phyloP scores from a whole-genome alignment of 2,888 invertebrate genomes.

The Criorhina ranunculi region DNA sequence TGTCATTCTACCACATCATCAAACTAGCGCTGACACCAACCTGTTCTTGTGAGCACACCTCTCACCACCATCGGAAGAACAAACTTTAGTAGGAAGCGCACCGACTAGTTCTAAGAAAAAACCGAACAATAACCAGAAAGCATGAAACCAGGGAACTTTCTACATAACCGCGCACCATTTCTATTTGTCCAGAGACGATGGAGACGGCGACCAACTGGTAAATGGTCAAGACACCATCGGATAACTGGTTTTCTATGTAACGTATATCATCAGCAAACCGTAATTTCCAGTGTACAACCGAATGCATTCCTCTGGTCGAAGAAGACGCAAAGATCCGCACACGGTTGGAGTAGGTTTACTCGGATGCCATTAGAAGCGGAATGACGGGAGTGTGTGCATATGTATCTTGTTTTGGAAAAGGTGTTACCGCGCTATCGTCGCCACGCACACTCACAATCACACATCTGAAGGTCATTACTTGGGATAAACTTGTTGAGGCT shows the following conservation, averaged over 20 bases:
- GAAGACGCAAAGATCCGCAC: conserved; percentile 30
- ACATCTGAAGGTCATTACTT: conserved; percentile 73
- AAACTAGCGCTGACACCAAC: conserved; percentile 34
- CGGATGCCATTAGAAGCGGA: conserved; percentile 21
- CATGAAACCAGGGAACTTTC: conserved; percentile 58
- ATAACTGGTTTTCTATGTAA: conserved; percentile 61
- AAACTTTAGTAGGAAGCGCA: conserved; percentile 24
- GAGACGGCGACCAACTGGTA: conserved; percentile 12
- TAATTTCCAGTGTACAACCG: conserved; percentile 62
- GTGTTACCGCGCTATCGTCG: conserved; percentile 34
- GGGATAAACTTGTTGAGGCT: conserved; percentile 42
- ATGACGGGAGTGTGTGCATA: conserved; percentile 1
- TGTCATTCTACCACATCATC: conserved; percentile 57
- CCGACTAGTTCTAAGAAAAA: conserved; percentile 55
- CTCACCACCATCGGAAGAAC: conserved; percentile 25
- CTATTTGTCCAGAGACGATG: conserved; percentile 45
- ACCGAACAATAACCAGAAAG: conserved; percentile 57
- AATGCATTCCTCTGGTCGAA: conserved; percentile 52
- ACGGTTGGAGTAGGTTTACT: conserved; percentile 10
- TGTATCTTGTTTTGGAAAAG: conserved; percentile 48
- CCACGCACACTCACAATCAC: conserved; percentile 38
- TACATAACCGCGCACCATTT: conserved; percentile 59
- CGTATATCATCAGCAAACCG: conserved; percentile 55
- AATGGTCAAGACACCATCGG: conserved; percentile 43
- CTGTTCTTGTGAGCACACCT: conserved; percentile 45